Percentiles rank a stretch among this genome's conserved stretches.
Evolutionary conservation across 64 coral and sea anemone species (phyloP).

Genomic region (Orbicella faveolata): DNA sequence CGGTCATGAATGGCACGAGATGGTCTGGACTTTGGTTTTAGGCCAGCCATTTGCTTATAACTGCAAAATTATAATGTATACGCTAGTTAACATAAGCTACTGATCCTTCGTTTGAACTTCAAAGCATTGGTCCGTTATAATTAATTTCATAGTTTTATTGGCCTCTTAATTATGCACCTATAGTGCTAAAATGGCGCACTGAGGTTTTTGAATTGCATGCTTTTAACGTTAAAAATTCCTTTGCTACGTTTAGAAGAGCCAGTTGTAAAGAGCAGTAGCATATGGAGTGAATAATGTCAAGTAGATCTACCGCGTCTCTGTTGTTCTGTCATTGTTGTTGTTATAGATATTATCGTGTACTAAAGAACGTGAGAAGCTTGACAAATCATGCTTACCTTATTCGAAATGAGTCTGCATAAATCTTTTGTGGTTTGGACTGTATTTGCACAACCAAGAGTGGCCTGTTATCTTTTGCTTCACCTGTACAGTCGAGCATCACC

Average conservation of each 20-base stretch:
- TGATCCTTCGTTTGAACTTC: too few relatives aligned
- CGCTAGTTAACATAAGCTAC: too few relatives aligned
- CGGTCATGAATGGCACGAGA: constrained; percentile 6
- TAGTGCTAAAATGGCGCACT: too few relatives aligned
- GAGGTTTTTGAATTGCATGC: too few relatives aligned
- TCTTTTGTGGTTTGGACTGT: background rate
- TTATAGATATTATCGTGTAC: background rate
- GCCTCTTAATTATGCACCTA: too few relatives aligned
- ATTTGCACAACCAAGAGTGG: constrained; percentile 17
- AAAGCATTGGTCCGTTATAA: too few relatives aligned
- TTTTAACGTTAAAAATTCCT: too few relatives aligned
- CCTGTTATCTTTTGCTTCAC: background rate
- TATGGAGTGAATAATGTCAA: too few relatives aligned
- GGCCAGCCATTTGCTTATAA: background rate
- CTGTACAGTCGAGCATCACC: background rate
- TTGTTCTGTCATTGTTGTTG: background rate
- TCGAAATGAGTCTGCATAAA: background rate
- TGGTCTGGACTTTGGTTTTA: background rate
- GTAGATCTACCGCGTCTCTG: too few relatives aligned
- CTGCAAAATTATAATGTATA: background rate
- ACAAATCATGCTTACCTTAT: background rate
- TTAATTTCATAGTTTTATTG: too few relatives aligned
- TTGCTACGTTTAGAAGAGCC: too few relatives aligned
- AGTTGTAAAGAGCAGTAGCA: too few relatives aligned
- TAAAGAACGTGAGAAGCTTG: background rate